A percentile compares a stretch with the other conserved stretches of the same genome.
Conservation (phyloP, 1,140 invertebrate genomes). For the Wasmannia auropunctata region DNA sequence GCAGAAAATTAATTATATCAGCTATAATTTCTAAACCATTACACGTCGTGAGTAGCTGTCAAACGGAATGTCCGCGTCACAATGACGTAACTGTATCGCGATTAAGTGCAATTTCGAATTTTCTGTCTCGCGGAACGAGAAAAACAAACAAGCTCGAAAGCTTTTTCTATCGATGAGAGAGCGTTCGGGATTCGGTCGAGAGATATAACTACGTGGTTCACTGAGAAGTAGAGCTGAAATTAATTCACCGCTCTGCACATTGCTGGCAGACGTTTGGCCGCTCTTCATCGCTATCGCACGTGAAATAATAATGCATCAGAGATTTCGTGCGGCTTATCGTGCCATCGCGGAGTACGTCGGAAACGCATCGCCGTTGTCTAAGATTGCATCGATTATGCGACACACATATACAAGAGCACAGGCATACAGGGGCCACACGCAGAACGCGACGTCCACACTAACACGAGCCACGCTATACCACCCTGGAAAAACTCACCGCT, state of each 20-base stretch:
- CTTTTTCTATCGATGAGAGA: background rate
- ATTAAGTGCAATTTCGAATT: constrained; percentile 48
- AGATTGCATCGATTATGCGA: constrained; percentile 68
- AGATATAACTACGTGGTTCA: background rate
- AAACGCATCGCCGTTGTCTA: constrained; percentile 68
- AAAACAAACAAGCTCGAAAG: background rate
- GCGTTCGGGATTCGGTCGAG: background rate
- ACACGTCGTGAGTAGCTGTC: constrained; percentile 66
- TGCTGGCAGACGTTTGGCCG: background rate
- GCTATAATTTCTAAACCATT: constrained; percentile 76
- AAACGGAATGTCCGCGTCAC: constrained; percentile 66
- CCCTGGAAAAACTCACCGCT: constrained; percentile 61
- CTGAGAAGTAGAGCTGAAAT: background rate
- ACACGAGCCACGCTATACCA: constrained; percentile 45
- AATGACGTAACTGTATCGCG: constrained; percentile 38
- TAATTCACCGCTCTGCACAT: background rate
- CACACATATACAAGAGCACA: background rate
- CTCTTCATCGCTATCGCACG: background rate
- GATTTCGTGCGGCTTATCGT: constrained; percentile 23
- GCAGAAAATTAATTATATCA: constrained; percentile 56
- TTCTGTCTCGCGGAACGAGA: background rate
- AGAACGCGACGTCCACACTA: constrained; percentile 46
- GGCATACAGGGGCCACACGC: constrained; percentile 30
- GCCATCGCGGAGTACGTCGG: constrained; percentile 46
- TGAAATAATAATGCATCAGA: constrained; percentile 60